phyloP scores from a whole-genome alignment of 2,113 vertebrate species.

The Notarius lentiginosus region DNA sequence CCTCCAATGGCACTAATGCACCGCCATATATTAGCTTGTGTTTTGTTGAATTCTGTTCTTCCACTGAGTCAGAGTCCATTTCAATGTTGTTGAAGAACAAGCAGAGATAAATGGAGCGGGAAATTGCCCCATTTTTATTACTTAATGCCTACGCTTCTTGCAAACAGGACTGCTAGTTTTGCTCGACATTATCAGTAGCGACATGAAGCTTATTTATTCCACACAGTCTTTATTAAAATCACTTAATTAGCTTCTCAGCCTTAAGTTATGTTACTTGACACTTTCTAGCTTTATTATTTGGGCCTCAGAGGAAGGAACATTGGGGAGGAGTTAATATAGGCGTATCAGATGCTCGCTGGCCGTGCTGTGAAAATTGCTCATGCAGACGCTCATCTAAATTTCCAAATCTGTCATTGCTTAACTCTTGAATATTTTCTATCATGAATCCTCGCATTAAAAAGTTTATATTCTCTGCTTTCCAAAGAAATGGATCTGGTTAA shows the following conservation, averaged over 20 bases:
- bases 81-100: neutral
- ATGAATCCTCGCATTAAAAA: no score
- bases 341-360: no score
- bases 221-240: neutral
- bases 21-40: no score
- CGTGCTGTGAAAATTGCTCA: no score
- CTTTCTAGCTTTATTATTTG: neutral
- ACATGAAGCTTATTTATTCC: neutral
- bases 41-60: neutral
- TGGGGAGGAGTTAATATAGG: neutral
- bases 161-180: neutral
- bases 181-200: neutral
- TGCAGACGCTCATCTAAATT: no score
- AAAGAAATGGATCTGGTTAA: no score
- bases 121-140: neutral
- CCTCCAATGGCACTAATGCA: no score
- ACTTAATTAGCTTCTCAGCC: neutral
- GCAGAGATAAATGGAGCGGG: neutral
- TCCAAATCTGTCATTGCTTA: no score
- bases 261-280: neutral
- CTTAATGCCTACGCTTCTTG: neutral
- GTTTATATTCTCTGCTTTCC: no score
- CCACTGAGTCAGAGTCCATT: neutral
- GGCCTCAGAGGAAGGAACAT: neutral
- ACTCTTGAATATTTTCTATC: no score